Conservation (phyloP, 2,888 invertebrate genomes). For the Flabesymbios commensalis region DNA sequence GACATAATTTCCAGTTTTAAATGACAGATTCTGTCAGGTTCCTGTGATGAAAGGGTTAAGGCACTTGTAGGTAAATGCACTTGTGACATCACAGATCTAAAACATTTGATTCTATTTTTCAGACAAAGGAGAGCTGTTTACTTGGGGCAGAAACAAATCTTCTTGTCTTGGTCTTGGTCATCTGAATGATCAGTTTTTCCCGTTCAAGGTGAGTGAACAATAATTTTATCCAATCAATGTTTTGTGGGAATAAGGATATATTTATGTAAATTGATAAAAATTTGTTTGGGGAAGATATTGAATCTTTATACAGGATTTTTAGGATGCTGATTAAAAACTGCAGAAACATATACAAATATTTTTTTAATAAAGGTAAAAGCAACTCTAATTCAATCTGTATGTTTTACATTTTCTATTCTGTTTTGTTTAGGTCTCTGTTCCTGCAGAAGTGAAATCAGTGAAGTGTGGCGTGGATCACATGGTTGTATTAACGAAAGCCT, state of each 20-base stretch:
- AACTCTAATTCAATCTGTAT: too few relatives aligned
- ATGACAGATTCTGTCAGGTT: too few relatives aligned
- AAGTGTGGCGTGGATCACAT: constrained; percentile 78
- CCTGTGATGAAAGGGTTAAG: too few relatives aligned
- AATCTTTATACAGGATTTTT: constrained; percentile 7
- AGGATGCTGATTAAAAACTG: not conserved
- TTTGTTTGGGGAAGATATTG: not conserved
- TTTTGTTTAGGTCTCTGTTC: constrained; percentile 68
- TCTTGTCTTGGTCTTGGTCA: constrained; percentile 84
- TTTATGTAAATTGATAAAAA: not conserved
- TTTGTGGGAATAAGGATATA: not conserved
- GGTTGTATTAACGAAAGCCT: constrained; percentile 49
- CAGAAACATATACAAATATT: not conserved
- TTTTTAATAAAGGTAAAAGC: too few relatives aligned
- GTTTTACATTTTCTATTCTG: not conserved
- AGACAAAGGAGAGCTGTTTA: constrained; percentile 79
- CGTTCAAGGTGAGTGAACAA: constrained; percentile 70
- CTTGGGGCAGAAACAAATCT: constrained; percentile 87
- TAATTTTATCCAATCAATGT: not conserved
- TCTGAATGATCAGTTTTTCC: constrained; percentile 82
- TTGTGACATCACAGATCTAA: not conserved
- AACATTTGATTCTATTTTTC: constrained; percentile 16
- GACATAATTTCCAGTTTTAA: too few relatives aligned
- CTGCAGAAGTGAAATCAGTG: constrained; percentile 75
- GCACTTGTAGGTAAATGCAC: not conserved